Percentiles rank a stretch among this genome's conserved stretches.
Evolutionary conservation across 1,140 invertebrate genomes (phyloP).

Genomic region (Sarcophaga peregrina): DNA sequence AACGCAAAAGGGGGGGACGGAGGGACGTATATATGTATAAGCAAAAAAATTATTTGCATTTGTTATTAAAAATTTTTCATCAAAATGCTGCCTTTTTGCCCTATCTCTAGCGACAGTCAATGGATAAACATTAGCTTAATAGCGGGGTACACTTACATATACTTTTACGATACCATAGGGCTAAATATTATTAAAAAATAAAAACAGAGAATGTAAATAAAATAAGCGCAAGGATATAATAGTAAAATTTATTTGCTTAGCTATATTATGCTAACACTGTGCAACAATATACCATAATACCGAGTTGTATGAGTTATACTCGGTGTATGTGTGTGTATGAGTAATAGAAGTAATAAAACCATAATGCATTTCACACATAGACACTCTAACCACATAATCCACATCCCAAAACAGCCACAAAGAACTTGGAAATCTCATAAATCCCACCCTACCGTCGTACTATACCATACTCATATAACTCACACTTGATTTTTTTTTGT

Average conservation of each 20-base stretch:
- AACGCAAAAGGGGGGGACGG: neutral
- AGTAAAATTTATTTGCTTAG: conserved; percentile 28
- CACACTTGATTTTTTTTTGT: neutral
- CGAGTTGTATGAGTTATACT: neutral
- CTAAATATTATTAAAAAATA: conserved; percentile 16
- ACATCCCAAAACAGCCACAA: conserved; percentile 36
- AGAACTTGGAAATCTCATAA: conserved; percentile 37
- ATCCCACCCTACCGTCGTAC: conserved; percentile 19
- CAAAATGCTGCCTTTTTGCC: neutral
- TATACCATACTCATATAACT: neutral
- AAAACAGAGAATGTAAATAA: neutral
- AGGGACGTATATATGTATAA: neutral
- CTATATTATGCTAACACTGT: neutral
- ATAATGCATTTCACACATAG: conserved; percentile 37
- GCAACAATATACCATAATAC: neutral
- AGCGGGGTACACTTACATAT: neutral
- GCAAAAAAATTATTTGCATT: neutral
- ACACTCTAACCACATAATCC: conserved; percentile 32
- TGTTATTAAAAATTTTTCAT: neutral
- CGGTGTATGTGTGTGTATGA: neutral
- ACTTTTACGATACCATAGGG: conserved; percentile 29
- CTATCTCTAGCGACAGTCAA: neutral
- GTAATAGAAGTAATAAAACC: conserved; percentile 26
- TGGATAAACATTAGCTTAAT: neutral
- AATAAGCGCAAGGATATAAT: conserved; percentile 26